These are phyloP conservation scores for Sebastes vulpes DNA, from an alignment of 2,797 vertebrate species.

Conservation along the genomic window DNA sequence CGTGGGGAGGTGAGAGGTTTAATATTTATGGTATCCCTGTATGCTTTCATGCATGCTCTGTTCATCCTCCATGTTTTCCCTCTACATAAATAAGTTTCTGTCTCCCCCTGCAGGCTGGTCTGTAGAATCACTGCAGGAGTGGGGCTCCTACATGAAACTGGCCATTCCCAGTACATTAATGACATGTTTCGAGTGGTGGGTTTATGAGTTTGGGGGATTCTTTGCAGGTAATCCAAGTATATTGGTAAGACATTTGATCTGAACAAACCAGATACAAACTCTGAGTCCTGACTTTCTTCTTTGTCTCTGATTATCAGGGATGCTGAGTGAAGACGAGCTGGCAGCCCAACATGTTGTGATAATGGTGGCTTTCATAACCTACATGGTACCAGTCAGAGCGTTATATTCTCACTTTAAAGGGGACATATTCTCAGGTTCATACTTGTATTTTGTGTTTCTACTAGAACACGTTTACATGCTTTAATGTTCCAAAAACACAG, in stretches of 20 bases:
- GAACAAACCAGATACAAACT: background rate
- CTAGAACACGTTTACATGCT: too few species aligned
- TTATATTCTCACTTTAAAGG: background rate
- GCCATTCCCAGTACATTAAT: conserved; percentile 92
- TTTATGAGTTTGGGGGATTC: conserved; percentile 93
- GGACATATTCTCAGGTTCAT: too few species aligned
- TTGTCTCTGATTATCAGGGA: conserved; percentile 78
- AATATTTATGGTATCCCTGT: background rate
- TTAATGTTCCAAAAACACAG: too few species aligned
- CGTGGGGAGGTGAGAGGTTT: conserved; percentile 90
- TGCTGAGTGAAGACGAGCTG: conserved; percentile 88
- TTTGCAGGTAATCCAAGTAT: conserved; percentile 86
- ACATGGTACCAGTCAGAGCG: conserved; percentile 84
- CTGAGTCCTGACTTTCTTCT: background rate
- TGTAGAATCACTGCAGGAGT: conserved; percentile 90
- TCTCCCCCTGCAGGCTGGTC: conserved; percentile 90
- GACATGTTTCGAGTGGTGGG: conserved; percentile 96
- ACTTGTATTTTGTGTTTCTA: too few species aligned
- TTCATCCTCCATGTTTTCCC: background rate
- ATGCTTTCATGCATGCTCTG: background rate
- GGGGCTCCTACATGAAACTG: conserved; percentile 91
- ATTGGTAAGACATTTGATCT: too few species aligned
- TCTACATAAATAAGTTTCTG: conserved; percentile 38
- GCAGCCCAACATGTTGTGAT: conserved; percentile 90
- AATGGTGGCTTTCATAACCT: conserved; percentile 84